A percentile compares a stretch with the other conserved stretches of the same genome.
Evolutionary conservation across 2,888 invertebrate genomes (phyloP).

Genomic region (Deilephila porcellus): DNA sequence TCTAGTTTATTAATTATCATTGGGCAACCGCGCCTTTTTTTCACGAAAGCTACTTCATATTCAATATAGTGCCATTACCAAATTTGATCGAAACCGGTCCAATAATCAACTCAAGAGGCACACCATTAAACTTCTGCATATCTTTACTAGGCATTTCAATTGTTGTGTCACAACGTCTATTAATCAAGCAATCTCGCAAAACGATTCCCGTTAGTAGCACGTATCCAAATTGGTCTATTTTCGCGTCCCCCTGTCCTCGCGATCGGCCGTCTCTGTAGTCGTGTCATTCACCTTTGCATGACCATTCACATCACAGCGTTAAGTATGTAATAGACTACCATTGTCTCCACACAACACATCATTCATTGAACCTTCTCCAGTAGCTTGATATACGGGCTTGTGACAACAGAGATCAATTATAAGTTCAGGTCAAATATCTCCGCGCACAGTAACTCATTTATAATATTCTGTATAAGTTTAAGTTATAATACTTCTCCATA

Average conservation of each 20-base stretch:
- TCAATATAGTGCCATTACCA: not conserved
- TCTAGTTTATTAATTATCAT: no score
- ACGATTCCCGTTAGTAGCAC: constrained; percentile 34
- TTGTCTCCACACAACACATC: constrained; percentile 42
- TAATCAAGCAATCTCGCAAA: constrained; percentile 2
- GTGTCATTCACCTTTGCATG: constrained; percentile 54
- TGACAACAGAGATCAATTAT: constrained; percentile 2
- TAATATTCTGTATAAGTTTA: no score
- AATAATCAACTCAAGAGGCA: not conserved
- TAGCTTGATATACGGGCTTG: constrained; percentile 2
- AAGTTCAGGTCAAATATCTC: not conserved
- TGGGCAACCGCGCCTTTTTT: not conserved
- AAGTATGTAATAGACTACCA: constrained; percentile 33
- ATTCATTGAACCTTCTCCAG: constrained; percentile 30
- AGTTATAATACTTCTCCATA: no score
- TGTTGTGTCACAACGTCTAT: not conserved
- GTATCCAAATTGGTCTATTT: constrained; percentile 52
- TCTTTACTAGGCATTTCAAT: not conserved
- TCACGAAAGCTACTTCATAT: not conserved
- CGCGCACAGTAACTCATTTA: no score
- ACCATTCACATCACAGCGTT: constrained; percentile 17
- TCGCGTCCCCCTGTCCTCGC: constrained; percentile 45
- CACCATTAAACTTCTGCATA: not conserved
- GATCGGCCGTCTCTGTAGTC: constrained; percentile 42
- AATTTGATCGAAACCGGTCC: not conserved